These are phyloP conservation scores for Lepidocyrtinus sp. DNA, from an alignment of 2,888 invertebrate genomes.

Conservation along the genomic window DNA sequence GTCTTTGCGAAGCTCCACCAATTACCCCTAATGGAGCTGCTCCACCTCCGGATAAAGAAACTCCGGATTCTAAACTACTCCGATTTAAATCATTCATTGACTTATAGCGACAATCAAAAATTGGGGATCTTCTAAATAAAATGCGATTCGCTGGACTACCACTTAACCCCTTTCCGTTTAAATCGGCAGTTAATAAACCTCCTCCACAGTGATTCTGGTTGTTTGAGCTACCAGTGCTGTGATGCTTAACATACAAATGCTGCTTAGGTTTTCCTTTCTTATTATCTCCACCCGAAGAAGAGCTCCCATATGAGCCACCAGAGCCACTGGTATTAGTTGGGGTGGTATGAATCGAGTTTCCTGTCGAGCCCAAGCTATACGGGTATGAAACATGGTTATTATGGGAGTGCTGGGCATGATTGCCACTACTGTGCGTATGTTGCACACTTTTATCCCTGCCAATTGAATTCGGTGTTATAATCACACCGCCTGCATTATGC, in stretches of 20 bases:
- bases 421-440: conserved; percentile 34
- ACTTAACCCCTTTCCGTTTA: conserved; percentile 60
- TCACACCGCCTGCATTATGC: conserved; percentile 29
- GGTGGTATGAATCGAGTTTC: conserved; percentile 57
- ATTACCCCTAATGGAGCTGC: not conserved
- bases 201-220: conserved; percentile 29
- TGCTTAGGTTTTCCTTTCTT: conserved; percentile 56
- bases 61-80: conserved; percentile 60
- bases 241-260: conserved; percentile 64
- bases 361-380: conserved; percentile 50
- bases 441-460: conserved; percentile 30
- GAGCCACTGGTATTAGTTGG: conserved; percentile 63
- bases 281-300: conserved; percentile 38
- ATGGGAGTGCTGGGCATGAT: conserved; percentile 29
- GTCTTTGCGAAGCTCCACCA: conserved; percentile 37
- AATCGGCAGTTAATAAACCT: conserved; percentile 33
- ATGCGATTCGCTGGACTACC: conserved; percentile 67
- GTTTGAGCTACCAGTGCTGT: conserved; percentile 42
- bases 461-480: conserved; percentile 29
- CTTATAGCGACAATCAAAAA: conserved; percentile 68
- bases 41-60: conserved; percentile 33
- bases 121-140: conserved; percentile 66
- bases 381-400: conserved; percentile 37
- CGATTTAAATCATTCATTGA: conserved; percentile 69
- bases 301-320: conserved; percentile 51